Conservation (phyloP, 2,888 invertebrate species). For the Mythimna loreyi region DNA sequence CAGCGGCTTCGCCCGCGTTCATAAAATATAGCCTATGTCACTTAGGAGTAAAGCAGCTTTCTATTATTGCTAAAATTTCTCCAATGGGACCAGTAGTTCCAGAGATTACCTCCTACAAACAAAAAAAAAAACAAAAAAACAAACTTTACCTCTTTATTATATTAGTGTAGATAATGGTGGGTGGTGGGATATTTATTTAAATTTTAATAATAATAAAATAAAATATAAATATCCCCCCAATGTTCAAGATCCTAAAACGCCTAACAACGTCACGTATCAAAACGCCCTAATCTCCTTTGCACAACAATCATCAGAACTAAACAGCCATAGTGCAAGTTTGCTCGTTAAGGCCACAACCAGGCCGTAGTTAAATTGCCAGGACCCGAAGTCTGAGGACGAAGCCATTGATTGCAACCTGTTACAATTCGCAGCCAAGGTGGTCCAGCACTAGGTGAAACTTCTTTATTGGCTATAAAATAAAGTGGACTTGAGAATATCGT, state of each 20-base stretch:
- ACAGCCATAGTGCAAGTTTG: constrained; percentile 51
- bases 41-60: too few species aligned
- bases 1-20: too few species aligned
- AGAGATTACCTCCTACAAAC: too few species aligned
- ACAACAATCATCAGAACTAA: constrained; percentile 50
- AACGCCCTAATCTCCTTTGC: constrained; percentile 29
- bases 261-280: constrained; percentile 24
- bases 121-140: too few species aligned
- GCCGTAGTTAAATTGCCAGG: constrained; percentile 60
- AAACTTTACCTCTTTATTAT: too few species aligned
- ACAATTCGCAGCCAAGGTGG: constrained; percentile 56
- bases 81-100: too few species aligned
- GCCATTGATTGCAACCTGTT: constrained; percentile 65
- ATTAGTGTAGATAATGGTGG: too few species aligned
- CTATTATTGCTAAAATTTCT: too few species aligned
- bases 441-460: constrained; percentile 55
- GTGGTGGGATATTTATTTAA: too few species aligned
- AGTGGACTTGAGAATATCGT: constrained; percentile 17
- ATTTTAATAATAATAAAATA: too few species aligned
- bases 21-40: too few species aligned
- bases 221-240: background rate
- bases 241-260: background rate
- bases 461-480: constrained; percentile 58
- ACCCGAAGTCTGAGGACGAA: constrained; percentile 42
- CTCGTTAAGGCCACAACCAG: constrained; percentile 56